Evolutionary conservation across 1,140 invertebrate genomes (phyloP), one percentile per base, ranked within the genome.

Genomic region (Nebria ingens): DNA sequence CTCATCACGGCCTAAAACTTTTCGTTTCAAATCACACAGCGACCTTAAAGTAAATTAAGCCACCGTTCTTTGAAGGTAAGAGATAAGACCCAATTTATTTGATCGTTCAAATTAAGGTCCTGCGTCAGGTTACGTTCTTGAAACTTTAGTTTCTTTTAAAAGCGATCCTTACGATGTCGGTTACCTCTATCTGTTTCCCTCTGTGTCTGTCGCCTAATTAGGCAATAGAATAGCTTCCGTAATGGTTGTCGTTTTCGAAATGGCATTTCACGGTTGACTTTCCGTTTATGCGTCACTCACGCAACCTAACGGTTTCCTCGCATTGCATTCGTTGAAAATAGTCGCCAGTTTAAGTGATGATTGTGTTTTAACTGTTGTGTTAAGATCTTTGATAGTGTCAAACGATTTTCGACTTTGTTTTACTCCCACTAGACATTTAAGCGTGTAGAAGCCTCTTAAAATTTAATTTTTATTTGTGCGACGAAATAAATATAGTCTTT

Each of bases 71-170:
- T 45, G 40, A 45, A 45, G 40, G 40, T 45, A 45, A 45, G 6
- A 45, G 40, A 45, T 45, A 45, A 45, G 40, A 45, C 40, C 6
- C 17, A 45, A 45, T 45, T 45, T 45, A 45, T 45, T 45, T 45
- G 9, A 45, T 45, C 40, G 40, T 45, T 45, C 40, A 45, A 45
- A 45, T 45, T 45, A 45, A 45, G 40, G 40, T 17, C 3, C 25
- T n/a, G 9, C 40, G 40, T 45, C 40, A 45, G 40, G 9, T 45
- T 45, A 45, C 40, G 15, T 45, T 45, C 40, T 12, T 4, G 9
- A 45, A 45, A 45, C 40, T 45, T 45, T 45, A 45, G 40, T 45
- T 45, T 45, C 40, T 45, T 45, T 45, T 45, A 45, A 45, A 45
- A 45, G 40, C 17, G 40, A 45, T 45, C 9, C 4, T 45, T 4